These are phyloP conservation scores for Puntigrus tetrazona DNA, from an alignment of 2,113 vertebrate species.

Conservation along the genomic window DNA sequence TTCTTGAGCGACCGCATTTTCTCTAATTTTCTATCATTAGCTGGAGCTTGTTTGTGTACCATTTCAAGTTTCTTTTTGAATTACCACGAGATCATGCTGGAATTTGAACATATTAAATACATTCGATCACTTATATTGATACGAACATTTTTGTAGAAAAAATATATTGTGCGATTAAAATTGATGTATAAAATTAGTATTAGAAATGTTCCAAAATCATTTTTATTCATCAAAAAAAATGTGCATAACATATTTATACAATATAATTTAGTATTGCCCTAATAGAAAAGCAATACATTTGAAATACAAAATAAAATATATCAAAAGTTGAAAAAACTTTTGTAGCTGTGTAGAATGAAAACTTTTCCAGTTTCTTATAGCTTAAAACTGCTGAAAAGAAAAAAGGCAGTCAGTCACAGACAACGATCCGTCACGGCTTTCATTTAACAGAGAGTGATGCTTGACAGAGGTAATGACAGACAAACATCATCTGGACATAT, in stretches of 20 bases:
- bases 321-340: background rate
- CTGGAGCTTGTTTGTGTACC: background rate
- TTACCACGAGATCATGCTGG: too few species aligned
- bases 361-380: background rate
- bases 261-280: too few species aligned
- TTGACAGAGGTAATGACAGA: constrained; percentile 11
- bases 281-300: too few species aligned
- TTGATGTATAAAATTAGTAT: background rate
- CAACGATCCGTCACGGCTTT: background rate
- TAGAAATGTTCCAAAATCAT: too few species aligned
- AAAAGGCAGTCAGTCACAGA: background rate
- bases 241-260: too few species aligned
- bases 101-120: background rate
- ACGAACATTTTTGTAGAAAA: background rate
- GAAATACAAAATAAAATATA: too few species aligned
- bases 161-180: background rate
- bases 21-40: constrained; percentile 3
- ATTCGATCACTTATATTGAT: background rate
- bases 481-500: background rate
- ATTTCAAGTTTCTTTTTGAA: background rate
- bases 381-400: background rate
- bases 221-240: too few species aligned
- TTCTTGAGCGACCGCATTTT: background rate
- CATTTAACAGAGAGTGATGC: background rate
- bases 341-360: background rate